Evolutionary conservation across 2,797 vertebrate genomes (phyloP).

Genomic region (Lagorchestes hirsutus): DNA sequence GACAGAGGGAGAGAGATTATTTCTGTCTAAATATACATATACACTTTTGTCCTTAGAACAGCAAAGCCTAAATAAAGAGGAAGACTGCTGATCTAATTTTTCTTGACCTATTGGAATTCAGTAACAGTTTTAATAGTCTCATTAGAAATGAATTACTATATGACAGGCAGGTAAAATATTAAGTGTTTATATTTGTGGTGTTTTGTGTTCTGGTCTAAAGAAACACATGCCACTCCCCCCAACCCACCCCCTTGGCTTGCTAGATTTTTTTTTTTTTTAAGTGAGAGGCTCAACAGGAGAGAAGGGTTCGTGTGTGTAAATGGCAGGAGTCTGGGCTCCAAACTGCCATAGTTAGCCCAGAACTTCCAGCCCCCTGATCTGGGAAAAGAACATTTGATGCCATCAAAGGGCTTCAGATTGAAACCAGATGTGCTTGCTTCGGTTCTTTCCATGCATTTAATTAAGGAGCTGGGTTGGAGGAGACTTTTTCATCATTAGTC

Average conservation of each 20-base stretch:
- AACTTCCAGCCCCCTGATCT: slow-evolving; percentile 94
- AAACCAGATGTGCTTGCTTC: slow-evolving; percentile 96
- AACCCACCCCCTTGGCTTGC: slow-evolving; percentile 41
- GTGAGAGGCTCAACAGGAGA: slow-evolving; percentile 66
- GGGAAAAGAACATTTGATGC: slow-evolving; percentile 99
- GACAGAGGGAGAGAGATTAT: background rate
- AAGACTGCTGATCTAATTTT: slow-evolving; percentile 59
- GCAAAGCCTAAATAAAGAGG: slow-evolving; percentile 23
- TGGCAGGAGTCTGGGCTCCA: slow-evolving; percentile 87
- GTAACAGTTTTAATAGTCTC: slow-evolving; percentile 73
- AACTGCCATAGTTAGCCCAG: slow-evolving; percentile 92
- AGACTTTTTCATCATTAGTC: slow-evolving; percentile 96
- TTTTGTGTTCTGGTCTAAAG: slow-evolving; percentile 56
- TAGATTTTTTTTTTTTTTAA: background rate
- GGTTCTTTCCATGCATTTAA: slow-evolving; percentile 98
- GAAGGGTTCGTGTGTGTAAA: slow-evolving; percentile 81
- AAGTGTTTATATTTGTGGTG: slow-evolving; percentile 66
- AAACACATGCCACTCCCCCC: background rate
- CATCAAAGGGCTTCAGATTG: slow-evolving; percentile 98
- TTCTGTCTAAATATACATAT: background rate
- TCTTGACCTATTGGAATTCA: slow-evolving; percentile 73
- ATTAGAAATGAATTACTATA: slow-evolving; percentile 76
- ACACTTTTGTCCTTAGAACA: background rate
- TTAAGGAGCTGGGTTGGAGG: slow-evolving; percentile 94
- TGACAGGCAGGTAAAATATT: slow-evolving; percentile 71